These are phyloP conservation scores for Pangasius larnaudii DNA, from an alignment of 2,797 vertebrate genomes.

Conservation along the genomic window DNA sequence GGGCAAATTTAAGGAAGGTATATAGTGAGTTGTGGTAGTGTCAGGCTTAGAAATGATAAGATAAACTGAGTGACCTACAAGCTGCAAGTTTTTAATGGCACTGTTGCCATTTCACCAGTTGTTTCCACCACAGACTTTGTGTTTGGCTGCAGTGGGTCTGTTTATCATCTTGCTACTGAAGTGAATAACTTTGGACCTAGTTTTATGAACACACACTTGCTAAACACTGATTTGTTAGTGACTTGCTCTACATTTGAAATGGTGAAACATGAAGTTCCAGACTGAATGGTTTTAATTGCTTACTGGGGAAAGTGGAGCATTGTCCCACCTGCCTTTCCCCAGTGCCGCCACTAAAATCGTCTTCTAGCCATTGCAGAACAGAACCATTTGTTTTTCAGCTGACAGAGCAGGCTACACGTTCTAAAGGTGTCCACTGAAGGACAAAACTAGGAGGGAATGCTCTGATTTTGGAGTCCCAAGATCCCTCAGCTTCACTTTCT, in stretches of 20 bases:
- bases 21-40: neutral
- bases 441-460: slow-evolving; percentile 24
- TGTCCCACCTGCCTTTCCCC: slow-evolving; percentile 26
- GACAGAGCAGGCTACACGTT: slow-evolving; percentile 12
- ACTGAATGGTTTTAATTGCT: neutral
- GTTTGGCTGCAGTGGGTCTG: slow-evolving; percentile 2
- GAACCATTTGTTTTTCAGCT: slow-evolving; percentile 32
- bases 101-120: neutral
- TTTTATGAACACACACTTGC: neutral
- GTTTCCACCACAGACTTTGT: neutral
- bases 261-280: neutral
- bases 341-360: slow-evolving; percentile 14
- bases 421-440: slow-evolving; percentile 30
- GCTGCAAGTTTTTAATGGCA: neutral
- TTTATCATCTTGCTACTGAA: slow-evolving; percentile 9
- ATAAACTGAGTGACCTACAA: neutral
- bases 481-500: slow-evolving; percentile 23
- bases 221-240: neutral
- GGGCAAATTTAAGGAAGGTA: neutral
- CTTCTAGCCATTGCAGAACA: slow-evolving; percentile 10
- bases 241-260: slow-evolving; percentile 16
- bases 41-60: neutral
- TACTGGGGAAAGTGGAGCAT: slow-evolving; percentile 18
- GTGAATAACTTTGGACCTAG: neutral
- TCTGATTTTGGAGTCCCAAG: slow-evolving; percentile 37